Evolutionary conservation across 2,113 vertebrate genomes (phyloP).

Genomic region (Octodon degus): DNA sequence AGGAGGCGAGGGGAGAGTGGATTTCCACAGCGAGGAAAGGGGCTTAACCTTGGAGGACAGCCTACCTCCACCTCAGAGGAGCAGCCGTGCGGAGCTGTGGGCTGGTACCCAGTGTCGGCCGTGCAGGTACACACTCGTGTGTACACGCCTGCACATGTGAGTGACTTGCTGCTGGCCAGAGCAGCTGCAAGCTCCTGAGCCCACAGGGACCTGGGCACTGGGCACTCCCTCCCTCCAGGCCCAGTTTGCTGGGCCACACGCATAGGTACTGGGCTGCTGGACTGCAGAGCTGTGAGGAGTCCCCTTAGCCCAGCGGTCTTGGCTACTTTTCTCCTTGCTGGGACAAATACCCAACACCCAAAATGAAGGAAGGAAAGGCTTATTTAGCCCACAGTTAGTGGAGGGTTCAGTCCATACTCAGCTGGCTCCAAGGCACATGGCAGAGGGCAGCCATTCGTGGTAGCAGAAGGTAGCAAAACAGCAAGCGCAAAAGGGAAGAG

Average conservation of each 20-base stretch:
- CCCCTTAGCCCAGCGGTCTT: not conserved
- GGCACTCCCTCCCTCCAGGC: no score
- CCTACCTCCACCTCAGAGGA: accelerated
- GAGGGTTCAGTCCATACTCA: no score
- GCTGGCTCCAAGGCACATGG: no score
- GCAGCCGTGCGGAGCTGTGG: not conserved
- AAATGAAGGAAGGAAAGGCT: no score
- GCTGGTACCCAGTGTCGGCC: not conserved
- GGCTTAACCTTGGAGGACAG: not conserved
- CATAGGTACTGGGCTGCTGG: not conserved
- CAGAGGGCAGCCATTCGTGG: no score
- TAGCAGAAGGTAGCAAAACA: no score
- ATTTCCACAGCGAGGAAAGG: conserved; percentile 77
- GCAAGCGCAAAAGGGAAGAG: no score
- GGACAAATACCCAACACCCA: no score
- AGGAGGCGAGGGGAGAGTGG: conserved; percentile 73
- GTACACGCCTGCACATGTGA: accelerated
- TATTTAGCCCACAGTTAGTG: no score
- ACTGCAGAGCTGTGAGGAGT: accelerated
- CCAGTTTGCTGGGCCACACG: accelerated
- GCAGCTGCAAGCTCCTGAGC: not conserved
- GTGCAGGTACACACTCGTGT: accelerated
- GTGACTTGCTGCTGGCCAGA: not conserved
- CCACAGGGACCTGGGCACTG: not conserved
- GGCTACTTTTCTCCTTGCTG: no score